Percentiles rank a stretch among this genome's conserved stretches.
Evolutionary conservation across 1,140 invertebrate genomes (phyloP).

Genomic region (Archivesica marissinica): DNA sequence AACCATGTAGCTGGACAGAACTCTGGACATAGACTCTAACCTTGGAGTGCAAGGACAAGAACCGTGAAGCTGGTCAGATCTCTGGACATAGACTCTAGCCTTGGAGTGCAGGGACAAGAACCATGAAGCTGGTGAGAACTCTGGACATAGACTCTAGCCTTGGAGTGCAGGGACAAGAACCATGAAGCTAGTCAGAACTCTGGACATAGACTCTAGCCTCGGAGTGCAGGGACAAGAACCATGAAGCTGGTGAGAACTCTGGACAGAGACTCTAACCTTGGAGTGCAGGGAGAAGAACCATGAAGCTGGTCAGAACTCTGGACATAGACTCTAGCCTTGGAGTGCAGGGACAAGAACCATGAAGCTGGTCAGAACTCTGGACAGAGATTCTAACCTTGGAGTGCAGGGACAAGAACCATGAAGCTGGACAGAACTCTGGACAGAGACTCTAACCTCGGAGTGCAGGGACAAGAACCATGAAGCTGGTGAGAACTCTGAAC

Average conservation of each 20-base stretch:
- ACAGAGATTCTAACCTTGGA: constrained; percentile 34
- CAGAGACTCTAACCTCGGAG: too few relatives aligned
- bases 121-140: constrained; percentile 21
- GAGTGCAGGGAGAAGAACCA: background rate
- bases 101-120: background rate
- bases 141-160: too few relatives aligned
- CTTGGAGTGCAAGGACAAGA: background rate
- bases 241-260: constrained; percentile 32
- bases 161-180: background rate
- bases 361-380: constrained; percentile 36
- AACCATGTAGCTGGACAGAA: constrained; percentile 19
- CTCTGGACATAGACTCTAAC: too few relatives aligned
- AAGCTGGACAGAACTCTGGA: too few relatives aligned
- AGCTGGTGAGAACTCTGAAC: too few relatives aligned
- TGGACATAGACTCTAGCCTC: too few relatives aligned
- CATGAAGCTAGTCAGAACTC: constrained; percentile 25
- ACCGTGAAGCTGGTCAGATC: constrained; percentile 28
- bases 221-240: background rate
- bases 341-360: background rate
- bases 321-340: too few relatives aligned
- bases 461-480: background rate
- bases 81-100: too few relatives aligned
- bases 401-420: background rate
- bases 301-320: constrained; percentile 31
- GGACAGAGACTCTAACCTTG: too few relatives aligned